Base-by-base conservation (phyloP, 2,888 invertebrate species). In the Phymatocera aterrima region DNA sequence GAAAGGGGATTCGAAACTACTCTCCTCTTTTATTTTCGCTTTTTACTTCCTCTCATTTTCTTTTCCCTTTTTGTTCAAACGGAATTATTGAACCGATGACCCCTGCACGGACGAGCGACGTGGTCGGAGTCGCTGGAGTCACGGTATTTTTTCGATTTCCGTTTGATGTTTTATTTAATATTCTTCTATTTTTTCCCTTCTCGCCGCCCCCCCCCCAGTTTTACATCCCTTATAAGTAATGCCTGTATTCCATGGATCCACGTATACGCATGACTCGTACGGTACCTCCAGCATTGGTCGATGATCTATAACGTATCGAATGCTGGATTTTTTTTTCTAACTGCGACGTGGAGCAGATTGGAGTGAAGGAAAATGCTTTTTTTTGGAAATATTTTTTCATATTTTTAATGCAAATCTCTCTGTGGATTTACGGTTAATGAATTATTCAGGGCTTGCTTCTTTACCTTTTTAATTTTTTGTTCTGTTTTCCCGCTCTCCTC, bases 81-180 rank as follows among this genome's bases (percentile, higher is more conserved):
- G 12, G 72, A 51, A 72, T 72, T 51, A 72, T 72, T 72, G 15
- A 34, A 24, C 6, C 15, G 61, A 64, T 64, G 61, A 64, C 37
- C 34, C n/a, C 61, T 64, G 37, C 61, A 37, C 61, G 34, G 37
- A 37, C 34, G 34, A 64, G 34, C 3, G 37, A 8, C 21, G n/a
- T 34, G 8, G 15, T 12, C 34, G 10, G 37, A 34, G 34, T 43
- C 43, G 12, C 43, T n/a, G n/a, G n/a, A 28, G 24, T 15, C 4
- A 1, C 28, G 15, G 24, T 57, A 57, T 57, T 57, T 57, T 40
- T 57, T 28, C 28, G 28, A 57, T 28, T 57, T 57, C 57, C 57
- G 21, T 57, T 64, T 64, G 34, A 64, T n/a, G 34, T 18, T 37
- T 64, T 37, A 61, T 12, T 4, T 5, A 6, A 21, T 54, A 6